A percentile compares a stretch with the other conserved stretches of the same genome.
phyloP scores from a whole-genome alignment of 2,797 vertebrate species.

The Anabacerthia variegaticeps region DNA sequence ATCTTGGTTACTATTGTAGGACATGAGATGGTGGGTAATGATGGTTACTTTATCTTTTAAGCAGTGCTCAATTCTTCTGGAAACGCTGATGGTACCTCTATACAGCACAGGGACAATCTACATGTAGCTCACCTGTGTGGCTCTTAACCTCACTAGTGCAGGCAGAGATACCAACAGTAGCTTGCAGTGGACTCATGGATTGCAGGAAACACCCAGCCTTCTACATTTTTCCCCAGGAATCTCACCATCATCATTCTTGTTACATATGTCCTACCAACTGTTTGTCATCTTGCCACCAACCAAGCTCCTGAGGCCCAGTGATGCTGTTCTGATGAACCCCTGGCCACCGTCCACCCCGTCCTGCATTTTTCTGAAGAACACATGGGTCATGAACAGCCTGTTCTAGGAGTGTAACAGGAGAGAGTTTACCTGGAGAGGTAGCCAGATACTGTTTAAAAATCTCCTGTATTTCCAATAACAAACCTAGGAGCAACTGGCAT shows the following conservation, averaged over 20 bases:
- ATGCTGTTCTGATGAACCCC: neutral
- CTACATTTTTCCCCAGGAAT: neutral
- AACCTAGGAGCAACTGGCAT: neutral
- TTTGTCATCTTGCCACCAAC: neutral
- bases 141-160: neutral
- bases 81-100: neutral
- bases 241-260: fast-evolving
- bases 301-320: neutral
- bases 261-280: neutral
- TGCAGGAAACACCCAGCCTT: neutral
- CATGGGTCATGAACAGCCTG: neutral
- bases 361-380: neutral
- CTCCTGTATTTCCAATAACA: neutral
- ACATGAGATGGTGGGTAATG: neutral
- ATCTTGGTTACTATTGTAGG: neutral
- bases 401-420: neutral
- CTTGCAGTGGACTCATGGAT: neutral
- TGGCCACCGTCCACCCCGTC: neutral
- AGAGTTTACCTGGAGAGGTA: neutral
- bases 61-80: neutral
- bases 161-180: neutral
- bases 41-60: neutral
- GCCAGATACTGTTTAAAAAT: neutral
- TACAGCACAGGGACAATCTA: neutral
- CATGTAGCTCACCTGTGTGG: neutral